Base-by-base conservation (phyloP, 1,140 invertebrate species). In the Heliconius congener region DNA sequence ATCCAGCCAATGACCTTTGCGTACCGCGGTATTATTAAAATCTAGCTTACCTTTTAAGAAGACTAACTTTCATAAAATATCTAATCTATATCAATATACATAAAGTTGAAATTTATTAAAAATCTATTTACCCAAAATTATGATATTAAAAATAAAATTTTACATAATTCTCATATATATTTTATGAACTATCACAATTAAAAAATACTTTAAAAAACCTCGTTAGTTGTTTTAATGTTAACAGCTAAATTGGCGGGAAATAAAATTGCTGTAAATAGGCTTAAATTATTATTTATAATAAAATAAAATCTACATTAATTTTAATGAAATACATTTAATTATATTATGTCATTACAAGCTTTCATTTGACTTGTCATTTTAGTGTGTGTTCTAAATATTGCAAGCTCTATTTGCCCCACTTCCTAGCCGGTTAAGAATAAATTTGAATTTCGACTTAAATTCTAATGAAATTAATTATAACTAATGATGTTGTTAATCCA, bases 1-100 rank as follows among this genome's bases (percentile, higher is more conserved):
- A 86, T 86, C 83, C 85, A 88, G 85, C 81, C 85, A 87, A 86
- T 87, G 87, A 88, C 88, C 86, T 87, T 83, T 71, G 75, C 83
- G 76, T 81, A 85, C 77, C 82, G 66, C 80, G 78, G 81, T 82
- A 73, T 85, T 80, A 85, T 85, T 85, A 87, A 87, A 66, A 85
- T 84, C 84, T 88, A 88, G 85, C 82, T 81, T 80, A 84, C 77
- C 66, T 46, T 37, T 77, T 57, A 77, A 34, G 18, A 27, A 27
- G 73, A 60, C 57, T 16, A 46, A 16, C 13, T 30, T 66, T 30
- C 13, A 27, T 11, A 30, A 66, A 66, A 13, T 66, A 16, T 75
- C 50, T 9, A 80, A 84, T 76, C 77, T 87, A 87, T 55, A 11
- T n/a, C 46, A 18, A 6, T 42, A 13, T 3, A 73, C 1, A 78